A percentile compares a stretch with the other conserved stretches of the same genome.
Conservation (phyloP, 2,113 vertebrate species). For the Hymenochirus boettgeri region DNA sequence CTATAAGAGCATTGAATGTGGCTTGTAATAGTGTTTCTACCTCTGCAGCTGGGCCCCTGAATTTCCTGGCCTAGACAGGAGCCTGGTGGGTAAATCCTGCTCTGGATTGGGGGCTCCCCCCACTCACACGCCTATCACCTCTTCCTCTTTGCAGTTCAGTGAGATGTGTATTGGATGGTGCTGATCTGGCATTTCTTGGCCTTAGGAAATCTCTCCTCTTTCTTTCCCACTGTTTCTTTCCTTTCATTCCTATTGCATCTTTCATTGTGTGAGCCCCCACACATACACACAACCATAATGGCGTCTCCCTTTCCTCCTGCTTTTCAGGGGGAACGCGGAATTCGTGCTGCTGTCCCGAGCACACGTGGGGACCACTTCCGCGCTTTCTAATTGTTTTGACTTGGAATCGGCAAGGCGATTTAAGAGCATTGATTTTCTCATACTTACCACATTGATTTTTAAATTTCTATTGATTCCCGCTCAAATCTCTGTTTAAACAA, state of each 20-base stretch:
- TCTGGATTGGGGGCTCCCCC: no score
- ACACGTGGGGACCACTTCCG: constrained; percentile 83
- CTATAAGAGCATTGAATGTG: no score
- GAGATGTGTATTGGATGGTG: no score
- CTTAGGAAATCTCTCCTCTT: constrained; percentile 13
- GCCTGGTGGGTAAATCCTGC: no score
- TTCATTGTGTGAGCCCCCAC: constrained; percentile 44
- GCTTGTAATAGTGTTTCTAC: no score
- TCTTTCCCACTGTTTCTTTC: not conserved
- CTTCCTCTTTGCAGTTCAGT: no score
- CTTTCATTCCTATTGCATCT: no score
- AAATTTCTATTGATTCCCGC: constrained; percentile 91
- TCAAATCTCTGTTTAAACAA: constrained; percentile 84
- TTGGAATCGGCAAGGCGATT: constrained; percentile 93
- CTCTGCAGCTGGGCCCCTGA: no score
- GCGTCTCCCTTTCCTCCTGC: constrained; percentile 53
- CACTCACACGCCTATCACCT: no score
- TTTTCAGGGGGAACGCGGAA: constrained; percentile 62
- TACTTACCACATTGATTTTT: constrained; percentile 95
- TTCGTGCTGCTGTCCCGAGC: constrained; percentile 51
- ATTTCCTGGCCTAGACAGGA: no score
- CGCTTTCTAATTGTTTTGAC: constrained; percentile 95
- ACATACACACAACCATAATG: no score
- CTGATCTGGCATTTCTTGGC: not conserved
- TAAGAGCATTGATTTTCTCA: constrained; percentile 92